A percentile compares a stretch with the other conserved stretches of the same genome.
These are phyloP conservation scores for Epizoanthus rinbou DNA, from an alignment of 92 coral and sea anemone genomes.

Conservation along the genomic window DNA sequence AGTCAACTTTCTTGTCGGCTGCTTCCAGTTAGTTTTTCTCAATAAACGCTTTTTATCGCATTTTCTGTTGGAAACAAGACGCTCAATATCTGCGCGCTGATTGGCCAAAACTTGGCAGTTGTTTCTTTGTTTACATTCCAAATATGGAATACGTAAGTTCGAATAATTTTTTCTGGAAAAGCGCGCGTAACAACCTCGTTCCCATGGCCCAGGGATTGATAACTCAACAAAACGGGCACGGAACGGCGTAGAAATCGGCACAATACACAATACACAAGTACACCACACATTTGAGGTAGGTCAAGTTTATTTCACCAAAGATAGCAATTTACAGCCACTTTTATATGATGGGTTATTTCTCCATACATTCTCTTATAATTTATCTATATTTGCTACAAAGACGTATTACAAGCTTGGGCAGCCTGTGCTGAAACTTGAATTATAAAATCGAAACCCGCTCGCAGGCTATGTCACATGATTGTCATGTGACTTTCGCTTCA, in stretches of 20 bases:
- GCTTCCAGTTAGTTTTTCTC: slow-evolving; percentile 23
- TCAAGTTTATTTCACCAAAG: too few species aligned
- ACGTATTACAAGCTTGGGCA: too few species aligned
- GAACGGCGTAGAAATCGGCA: too few species aligned
- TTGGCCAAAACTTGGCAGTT: slow-evolving; percentile 71
- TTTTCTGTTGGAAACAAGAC: slow-evolving; percentile 61
- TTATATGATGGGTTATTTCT: too few species aligned
- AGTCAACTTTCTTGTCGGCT: not conserved
- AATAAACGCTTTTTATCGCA: slow-evolving; percentile 64
- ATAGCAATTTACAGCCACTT: too few species aligned
- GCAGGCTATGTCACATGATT: slow-evolving; percentile 16
- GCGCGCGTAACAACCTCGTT: slow-evolving; percentile 64
- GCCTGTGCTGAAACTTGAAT: not conserved
- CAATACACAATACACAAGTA: too few species aligned
- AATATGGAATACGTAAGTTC: slow-evolving; percentile 64
- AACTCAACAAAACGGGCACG: too few species aligned
- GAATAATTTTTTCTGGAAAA: slow-evolving; percentile 42
- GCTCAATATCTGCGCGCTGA: slow-evolving; percentile 70
- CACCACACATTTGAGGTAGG: too few species aligned
- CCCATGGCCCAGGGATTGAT: too few species aligned
- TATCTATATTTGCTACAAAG: too few species aligned
- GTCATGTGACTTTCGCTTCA: slow-evolving; percentile 13
- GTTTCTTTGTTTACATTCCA: slow-evolving; percentile 57
- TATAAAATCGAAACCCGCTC: not conserved
- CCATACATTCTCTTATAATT: too few species aligned